A percentile compares a stretch with the other conserved stretches of the same genome.
Evolutionary conservation across 2,888 invertebrate genomes (phyloP).

Genomic region (Ametastegia equiseti): DNA sequence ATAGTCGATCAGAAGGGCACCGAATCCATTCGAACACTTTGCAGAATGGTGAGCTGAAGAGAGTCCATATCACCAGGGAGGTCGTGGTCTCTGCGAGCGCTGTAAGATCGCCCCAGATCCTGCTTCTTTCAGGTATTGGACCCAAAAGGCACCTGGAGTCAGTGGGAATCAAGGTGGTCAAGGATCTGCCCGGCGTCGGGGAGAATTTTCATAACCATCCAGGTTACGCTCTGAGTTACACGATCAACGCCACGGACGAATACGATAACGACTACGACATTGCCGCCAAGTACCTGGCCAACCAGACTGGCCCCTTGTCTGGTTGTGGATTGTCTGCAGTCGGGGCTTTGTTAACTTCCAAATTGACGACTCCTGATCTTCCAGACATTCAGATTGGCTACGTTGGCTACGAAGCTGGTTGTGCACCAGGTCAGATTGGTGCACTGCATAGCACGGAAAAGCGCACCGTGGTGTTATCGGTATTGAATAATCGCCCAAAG

Average conservation of each 20-base stretch:
- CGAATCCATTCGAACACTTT: not conserved
- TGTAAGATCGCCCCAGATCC: not conserved
- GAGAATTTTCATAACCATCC: not conserved
- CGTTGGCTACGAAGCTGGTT: conserved; percentile 80
- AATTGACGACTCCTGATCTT: conserved; percentile 79
- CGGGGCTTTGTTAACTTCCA: conserved; percentile 81
- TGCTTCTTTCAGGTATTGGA: no score
- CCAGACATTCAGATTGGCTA: conserved; percentile 85
- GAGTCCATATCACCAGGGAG: not conserved
- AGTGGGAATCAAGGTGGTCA: not conserved
- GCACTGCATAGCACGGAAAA: conserved; percentile 67
- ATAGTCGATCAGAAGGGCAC: not conserved
- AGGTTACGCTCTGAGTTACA: not conserved
- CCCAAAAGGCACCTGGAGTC: not conserved
- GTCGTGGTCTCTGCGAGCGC: not conserved
- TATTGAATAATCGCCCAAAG: conserved; percentile 81
- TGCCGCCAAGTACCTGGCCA: conserved; percentile 81
- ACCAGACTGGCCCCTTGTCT: no score
- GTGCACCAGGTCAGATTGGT: conserved; percentile 78
- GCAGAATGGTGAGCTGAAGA: not conserved
- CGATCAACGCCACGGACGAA: not conserved
- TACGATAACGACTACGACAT: conserved; percentile 78
- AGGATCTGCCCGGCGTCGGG: not conserved
- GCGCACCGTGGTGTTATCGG: conserved; percentile 56
- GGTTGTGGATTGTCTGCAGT: conserved; percentile 62